These are phyloP conservation scores for Drosophila ironensis DNA, from an alignment of 1,140 invertebrate species.

Conservation along the genomic window DNA sequence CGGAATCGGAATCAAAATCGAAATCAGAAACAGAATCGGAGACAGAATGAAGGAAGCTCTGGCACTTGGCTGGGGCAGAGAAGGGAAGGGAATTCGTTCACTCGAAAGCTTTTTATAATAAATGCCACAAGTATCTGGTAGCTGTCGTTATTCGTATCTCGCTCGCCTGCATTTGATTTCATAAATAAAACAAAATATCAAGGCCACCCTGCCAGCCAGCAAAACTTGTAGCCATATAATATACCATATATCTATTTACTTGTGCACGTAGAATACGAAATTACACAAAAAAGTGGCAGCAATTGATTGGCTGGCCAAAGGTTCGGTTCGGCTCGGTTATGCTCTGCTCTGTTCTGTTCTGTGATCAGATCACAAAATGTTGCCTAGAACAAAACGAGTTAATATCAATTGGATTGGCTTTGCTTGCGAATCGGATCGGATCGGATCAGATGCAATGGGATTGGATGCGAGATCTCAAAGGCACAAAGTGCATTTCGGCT, in stretches of 20 bases:
- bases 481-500: slow-evolving; percentile 74
- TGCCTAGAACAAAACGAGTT: slow-evolving; percentile 59
- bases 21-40: slow-evolving; percentile 9
- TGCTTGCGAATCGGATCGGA: slow-evolving; percentile 1
- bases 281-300: slow-evolving; percentile 38
- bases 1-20: not conserved
- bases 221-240: slow-evolving; percentile 67
- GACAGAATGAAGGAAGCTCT: slow-evolving; percentile 4
- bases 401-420: slow-evolving; percentile 60
- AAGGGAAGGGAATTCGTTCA: slow-evolving; percentile 45
- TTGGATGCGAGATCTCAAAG: slow-evolving; percentile 17
- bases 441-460: slow-evolving; percentile 9
- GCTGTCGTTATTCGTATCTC: slow-evolving; percentile 52
- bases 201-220: slow-evolving; percentile 68
- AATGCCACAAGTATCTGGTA: slow-evolving; percentile 75
- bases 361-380: slow-evolving; percentile 57
- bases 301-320: slow-evolving; percentile 50
- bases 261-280: slow-evolving; percentile 54
- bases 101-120: slow-evolving; percentile 70
- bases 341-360: no score
- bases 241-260: slow-evolving; percentile 8
- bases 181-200: slow-evolving; percentile 81
- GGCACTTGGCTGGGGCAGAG: no score
- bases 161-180: slow-evolving; percentile 69
- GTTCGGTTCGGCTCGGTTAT: slow-evolving; percentile 39